Conservation (phyloP, 2,888 invertebrate species). For the Odontomyia ornata region DNA sequence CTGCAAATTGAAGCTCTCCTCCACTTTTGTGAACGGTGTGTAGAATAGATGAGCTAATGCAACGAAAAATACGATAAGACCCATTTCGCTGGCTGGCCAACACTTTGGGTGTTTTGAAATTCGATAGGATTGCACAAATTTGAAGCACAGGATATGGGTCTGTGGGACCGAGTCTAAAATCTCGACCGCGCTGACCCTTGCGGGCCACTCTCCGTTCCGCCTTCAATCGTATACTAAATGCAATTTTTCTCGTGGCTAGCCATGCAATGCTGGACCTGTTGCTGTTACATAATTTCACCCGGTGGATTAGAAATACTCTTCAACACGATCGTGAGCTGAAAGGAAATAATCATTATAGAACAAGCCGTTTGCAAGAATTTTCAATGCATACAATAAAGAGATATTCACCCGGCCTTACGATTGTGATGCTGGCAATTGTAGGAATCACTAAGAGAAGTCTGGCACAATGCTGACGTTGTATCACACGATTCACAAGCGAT, state of each 20-base stretch:
- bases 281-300: conserved; percentile 40
- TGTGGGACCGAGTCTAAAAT: not conserved
- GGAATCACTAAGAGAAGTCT: not conserved
- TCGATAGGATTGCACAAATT: not conserved
- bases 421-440: not conserved
- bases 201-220: conserved; percentile 4
- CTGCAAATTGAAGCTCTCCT: conserved; percentile 99
- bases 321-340: conserved; percentile 9
- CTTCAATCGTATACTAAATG: conserved; percentile 21
- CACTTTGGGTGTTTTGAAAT: not conserved
- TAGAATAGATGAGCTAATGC: conserved; percentile 82
- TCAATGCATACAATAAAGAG: not conserved
- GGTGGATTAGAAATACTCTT: not conserved
- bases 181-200: conserved; percentile 4
- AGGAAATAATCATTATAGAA: conserved; percentile 1
- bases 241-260: conserved; percentile 1
- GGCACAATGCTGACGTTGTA: not conserved
- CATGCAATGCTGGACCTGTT: conserved; percentile 25
- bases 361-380: not conserved
- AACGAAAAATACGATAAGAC: conserved; percentile 76
- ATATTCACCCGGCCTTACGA: not conserved
- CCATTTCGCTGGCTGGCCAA: conserved; percentile 66
- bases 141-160: not conserved
- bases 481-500: not conserved
- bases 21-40: conserved; percentile 98